Evolutionary conservation across 2,888 invertebrate genomes (phyloP).

Genomic region (Scaptomyza parva): DNA sequence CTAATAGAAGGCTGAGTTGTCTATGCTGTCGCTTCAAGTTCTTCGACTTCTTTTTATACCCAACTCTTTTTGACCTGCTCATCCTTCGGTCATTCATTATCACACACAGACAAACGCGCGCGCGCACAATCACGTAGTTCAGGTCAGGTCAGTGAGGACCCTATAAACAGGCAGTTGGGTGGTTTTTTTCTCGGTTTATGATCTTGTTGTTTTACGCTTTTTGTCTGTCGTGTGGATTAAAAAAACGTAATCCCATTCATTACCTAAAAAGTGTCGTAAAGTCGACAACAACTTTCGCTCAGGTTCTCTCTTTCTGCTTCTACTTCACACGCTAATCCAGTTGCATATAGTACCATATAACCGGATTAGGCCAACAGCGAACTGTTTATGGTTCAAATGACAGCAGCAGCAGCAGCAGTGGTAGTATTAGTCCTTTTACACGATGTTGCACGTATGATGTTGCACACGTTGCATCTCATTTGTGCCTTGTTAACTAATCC

Average conservation of each 20-base stretch:
- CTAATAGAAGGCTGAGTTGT: conserved; percentile 30
- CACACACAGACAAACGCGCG: background rate
- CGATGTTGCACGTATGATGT: conserved; percentile 7
- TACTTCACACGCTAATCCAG: conserved; percentile 62
- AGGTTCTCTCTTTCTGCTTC: background rate
- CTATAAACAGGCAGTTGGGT: background rate
- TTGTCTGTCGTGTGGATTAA: conserved; percentile 66
- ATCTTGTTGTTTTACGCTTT: conserved; percentile 49
- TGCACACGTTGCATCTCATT: conserved; percentile 31
- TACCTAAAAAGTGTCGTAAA: conserved; percentile 76
- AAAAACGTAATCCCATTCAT: conserved; percentile 74
- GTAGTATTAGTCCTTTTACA: background rate
- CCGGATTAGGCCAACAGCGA: conserved; percentile 58
- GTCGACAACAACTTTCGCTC: conserved; percentile 7
- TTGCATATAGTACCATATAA: conserved; percentile 56
- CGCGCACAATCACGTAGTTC: too few species aligned
- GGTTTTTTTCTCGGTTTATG: conserved; percentile 42
- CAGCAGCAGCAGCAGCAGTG: conserved; percentile 1
- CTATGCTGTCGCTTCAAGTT: conserved; percentile 44
- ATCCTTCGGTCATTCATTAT: conserved; percentile 63
- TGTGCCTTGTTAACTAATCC: conserved; percentile 63
- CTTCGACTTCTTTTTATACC: conserved; percentile 48
- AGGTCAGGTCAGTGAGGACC: background rate
- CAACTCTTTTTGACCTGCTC: conserved; percentile 54
- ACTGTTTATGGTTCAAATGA: conserved; percentile 68